Conservation (phyloP, 2,888 invertebrate genomes). For the Thereva nobilitata region DNA sequence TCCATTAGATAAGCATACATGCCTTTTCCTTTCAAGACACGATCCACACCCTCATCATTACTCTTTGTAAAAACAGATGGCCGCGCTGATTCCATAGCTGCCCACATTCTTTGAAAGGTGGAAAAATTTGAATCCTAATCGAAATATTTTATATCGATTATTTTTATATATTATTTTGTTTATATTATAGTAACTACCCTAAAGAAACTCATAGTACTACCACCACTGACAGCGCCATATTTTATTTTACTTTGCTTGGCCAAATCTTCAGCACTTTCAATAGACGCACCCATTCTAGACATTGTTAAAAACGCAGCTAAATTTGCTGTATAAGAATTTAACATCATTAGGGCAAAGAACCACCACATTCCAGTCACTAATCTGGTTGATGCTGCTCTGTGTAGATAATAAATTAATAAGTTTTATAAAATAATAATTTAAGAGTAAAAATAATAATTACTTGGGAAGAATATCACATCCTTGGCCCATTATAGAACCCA, state of each 20-base stretch:
- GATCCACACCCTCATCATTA: conserved; percentile 85
- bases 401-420: not conserved
- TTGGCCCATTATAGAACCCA: conserved; percentile 90
- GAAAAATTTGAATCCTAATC: conserved; percentile 82
- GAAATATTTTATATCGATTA: conserved; percentile 41
- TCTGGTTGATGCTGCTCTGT: conserved; percentile 84
- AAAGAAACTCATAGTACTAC: conserved; percentile 91
- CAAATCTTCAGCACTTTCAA: conserved; percentile 89
- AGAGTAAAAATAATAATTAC: conserved; percentile 63
- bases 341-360: conserved; percentile 91
- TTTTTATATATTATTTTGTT: conserved; percentile 29
- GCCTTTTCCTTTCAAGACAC: conserved; percentile 77
- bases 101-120: conserved; percentile 90
- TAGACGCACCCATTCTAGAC: conserved; percentile 84
- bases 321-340: conserved; percentile 93
- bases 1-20: conserved; percentile 96
- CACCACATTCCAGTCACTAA: conserved; percentile 90
- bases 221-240: conserved; percentile 88
- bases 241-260: conserved; percentile 94
- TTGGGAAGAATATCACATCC: conserved; percentile 91
- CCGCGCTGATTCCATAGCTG: conserved; percentile 82
- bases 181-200: conserved; percentile 62
- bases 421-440: not conserved
- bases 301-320: conserved; percentile 91
- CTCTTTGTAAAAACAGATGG: conserved; percentile 81